Conservation (phyloP, 2,113 vertebrate species). For the Oceanites oceanicus region DNA sequence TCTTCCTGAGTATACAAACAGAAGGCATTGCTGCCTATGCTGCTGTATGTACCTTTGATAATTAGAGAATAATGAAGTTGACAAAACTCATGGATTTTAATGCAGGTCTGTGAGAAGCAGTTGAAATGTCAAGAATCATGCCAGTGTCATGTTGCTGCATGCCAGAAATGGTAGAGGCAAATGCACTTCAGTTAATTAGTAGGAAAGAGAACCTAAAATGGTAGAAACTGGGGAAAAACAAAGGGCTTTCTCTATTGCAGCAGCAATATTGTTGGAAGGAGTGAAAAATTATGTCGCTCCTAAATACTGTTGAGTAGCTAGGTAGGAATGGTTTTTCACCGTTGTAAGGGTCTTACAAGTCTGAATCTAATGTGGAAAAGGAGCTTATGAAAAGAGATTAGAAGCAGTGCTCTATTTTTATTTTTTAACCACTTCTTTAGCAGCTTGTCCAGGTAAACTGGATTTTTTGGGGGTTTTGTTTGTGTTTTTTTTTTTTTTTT, state of each 20-base stretch:
- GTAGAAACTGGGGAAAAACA: slow-evolving; percentile 1
- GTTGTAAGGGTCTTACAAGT: background rate
- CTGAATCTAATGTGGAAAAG: background rate
- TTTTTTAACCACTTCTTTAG: background rate
- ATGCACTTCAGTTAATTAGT: slow-evolving; percentile 55
- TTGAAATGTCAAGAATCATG: slow-evolving; percentile 38
- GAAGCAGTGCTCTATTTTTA: background rate
- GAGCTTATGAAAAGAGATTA: background rate
- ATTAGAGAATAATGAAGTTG: background rate
- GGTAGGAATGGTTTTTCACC: background rate
- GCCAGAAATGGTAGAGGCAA: slow-evolving; percentile 34
- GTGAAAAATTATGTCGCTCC: background rate
- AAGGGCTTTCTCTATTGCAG: background rate
- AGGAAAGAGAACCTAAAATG: slow-evolving; percentile 8
- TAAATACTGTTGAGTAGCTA: background rate
- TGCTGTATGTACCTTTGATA: background rate
- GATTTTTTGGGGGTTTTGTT: background rate
- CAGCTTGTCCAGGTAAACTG: background rate
- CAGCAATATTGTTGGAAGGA: background rate
- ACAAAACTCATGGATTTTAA: slow-evolving; percentile 28
- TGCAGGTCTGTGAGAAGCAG: slow-evolving; percentile 6
- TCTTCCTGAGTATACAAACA: background rate
- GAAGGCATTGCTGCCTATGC: background rate
- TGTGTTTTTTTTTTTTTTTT: too few species aligned
- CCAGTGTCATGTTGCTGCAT: slow-evolving; percentile 36